Evolutionary conservation across 2,797 vertebrate genomes (phyloP).

Genomic region (Loris lydekkerianus): DNA sequence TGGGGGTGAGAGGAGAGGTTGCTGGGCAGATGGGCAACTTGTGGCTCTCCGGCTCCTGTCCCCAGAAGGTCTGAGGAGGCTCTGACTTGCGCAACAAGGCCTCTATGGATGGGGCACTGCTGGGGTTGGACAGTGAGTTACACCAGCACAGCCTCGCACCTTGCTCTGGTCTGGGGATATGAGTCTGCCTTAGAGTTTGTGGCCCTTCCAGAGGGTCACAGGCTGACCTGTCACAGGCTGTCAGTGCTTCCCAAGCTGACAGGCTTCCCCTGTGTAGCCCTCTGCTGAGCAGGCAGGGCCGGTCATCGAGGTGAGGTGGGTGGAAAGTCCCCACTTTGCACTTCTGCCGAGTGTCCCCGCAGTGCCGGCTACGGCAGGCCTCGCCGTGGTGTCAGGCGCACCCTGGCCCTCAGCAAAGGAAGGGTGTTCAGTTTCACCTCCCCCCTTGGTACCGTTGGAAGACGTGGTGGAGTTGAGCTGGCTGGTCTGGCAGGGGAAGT

Average conservation of each 20-base stretch:
- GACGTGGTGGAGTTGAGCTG: conserved; percentile 49
- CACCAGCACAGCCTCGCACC: not conserved
- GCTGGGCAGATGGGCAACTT: not conserved
- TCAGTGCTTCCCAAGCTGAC: not conserved
- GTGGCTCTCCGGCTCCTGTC: not conserved
- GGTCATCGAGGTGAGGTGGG: not conserved
- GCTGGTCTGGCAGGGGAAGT: conserved; percentile 59
- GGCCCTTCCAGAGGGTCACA: not conserved
- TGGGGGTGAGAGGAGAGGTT: not conserved
- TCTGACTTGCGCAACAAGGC: not conserved
- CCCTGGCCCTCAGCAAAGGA: not conserved
- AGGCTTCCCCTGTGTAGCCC: not conserved
- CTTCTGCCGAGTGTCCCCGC: not conserved
- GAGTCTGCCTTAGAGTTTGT: not conserved
- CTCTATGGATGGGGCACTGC: not conserved
- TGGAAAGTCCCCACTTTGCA: not conserved
- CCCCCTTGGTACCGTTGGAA: conserved; percentile 61
- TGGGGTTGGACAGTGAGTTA: not conserved
- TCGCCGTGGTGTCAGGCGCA: not conserved
- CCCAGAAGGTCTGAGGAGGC: not conserved
- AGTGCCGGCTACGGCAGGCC: not conserved
- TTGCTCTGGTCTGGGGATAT: not conserved
- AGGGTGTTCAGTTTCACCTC: conserved; percentile 2
- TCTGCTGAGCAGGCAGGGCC: not conserved
- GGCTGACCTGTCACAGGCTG: too few relatives aligned